These are phyloP conservation scores for Bos taurus DNA, from an alignment of 2,113 vertebrate species.

Conservation along the genomic window ARS-UCD2.0 NC_037331.1:65694501-65695000, in stretches of 20 bases:
- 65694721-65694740: background rate
- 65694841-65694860: background rate
- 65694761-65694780: background rate
- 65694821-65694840: background rate
- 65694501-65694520: rapidly evolving
- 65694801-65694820: background rate
- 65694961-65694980: background rate
- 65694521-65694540: background rate
- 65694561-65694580: background rate
- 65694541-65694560: background rate
- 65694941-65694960: background rate
- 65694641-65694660: background rate
- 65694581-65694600: background rate
- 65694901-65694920: background rate
- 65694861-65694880: background rate
- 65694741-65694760: background rate
- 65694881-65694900: background rate
- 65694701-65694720: background rate
- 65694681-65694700: background rate
- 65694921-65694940: background rate
- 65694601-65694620: rapidly evolving
- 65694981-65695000: background rate
- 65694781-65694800: background rate
- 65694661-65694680: background rate
- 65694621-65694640: background rate